Conservation (phyloP, 2,888 invertebrate genomes). For the Graphium colonna region DNA sequence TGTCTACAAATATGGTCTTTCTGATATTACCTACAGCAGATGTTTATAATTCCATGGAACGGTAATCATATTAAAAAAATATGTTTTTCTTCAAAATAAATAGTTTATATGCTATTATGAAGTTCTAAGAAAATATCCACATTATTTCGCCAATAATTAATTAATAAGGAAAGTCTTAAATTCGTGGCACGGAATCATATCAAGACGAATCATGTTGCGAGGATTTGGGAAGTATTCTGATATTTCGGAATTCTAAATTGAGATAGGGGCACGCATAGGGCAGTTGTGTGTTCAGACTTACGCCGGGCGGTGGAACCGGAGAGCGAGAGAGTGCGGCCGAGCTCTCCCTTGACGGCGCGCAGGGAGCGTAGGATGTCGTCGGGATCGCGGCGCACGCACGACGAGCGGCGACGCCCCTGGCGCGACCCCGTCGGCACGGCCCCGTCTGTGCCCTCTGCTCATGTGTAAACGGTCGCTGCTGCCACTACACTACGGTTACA, state of each 20-base stretch:
- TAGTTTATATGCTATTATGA: too few relatives aligned
- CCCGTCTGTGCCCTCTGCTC: conserved; percentile 44
- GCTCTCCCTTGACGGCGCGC: conserved; percentile 90
- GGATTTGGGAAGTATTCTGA: neutral
- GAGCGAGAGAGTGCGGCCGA: conserved; percentile 90
- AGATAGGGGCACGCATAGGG: neutral
- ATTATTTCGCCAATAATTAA: too few relatives aligned
- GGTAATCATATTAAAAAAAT: too few relatives aligned
- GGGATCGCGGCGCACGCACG: conserved; percentile 89
- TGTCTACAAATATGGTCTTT: conserved; percentile 8
- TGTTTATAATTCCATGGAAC: neutral
- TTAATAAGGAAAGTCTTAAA: neutral
- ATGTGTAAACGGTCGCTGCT: too few relatives aligned
- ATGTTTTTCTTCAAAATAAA: too few relatives aligned
- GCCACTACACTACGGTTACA: too few relatives aligned
- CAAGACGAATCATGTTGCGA: neutral
- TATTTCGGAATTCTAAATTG: neutral
- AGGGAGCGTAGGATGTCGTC: conserved; percentile 91
- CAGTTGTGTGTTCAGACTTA: conserved; percentile 75
- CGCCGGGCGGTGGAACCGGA: conserved; percentile 86
- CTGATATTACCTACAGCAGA: neutral
- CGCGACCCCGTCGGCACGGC: conserved; percentile 52
- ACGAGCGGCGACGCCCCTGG: conserved; percentile 86
- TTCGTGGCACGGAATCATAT: conserved; percentile 4
- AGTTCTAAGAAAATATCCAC: too few relatives aligned